A percentile compares a stretch with the other conserved stretches of the same genome.
Conservation (phyloP, 2,888 invertebrate species). For the Pollenia amentaria region DNA sequence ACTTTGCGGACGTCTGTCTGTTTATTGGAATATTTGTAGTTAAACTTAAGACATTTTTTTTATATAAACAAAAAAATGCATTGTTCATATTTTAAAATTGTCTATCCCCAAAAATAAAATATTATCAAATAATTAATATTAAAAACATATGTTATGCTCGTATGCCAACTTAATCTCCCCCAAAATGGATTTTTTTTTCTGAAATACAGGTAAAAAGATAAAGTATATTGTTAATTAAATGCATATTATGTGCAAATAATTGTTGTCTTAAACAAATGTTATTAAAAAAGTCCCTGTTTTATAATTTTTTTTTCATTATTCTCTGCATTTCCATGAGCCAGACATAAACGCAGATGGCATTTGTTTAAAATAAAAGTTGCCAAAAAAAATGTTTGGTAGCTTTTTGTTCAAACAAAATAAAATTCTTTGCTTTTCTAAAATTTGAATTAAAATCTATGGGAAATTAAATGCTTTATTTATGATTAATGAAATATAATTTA, state of each 20-base stretch:
- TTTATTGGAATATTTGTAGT: not conserved
- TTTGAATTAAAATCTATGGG: slow-evolving; percentile 11
- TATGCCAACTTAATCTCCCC: slow-evolving; percentile 29
- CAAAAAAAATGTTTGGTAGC: slow-evolving; percentile 34
- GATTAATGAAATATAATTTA: slow-evolving; percentile 38
- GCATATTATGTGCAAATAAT: slow-evolving; percentile 72
- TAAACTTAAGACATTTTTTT: slow-evolving; percentile 27
- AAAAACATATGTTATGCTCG: slow-evolving; percentile 61
- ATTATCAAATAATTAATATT: slow-evolving; percentile 34
- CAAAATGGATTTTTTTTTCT: slow-evolving; percentile 18
- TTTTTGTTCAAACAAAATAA: not conserved
- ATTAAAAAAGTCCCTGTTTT: slow-evolving; percentile 50
- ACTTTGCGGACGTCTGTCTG: slow-evolving; percentile 4
- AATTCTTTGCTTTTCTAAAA: slow-evolving; percentile 33
- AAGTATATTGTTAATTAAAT: slow-evolving; percentile 73
- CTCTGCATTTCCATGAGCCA: slow-evolving; percentile 31
- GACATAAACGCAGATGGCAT: slow-evolving; percentile 71
- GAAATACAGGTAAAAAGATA: slow-evolving; percentile 41
- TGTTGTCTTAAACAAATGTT: slow-evolving; percentile 69
- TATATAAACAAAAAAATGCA: slow-evolving; percentile 20
- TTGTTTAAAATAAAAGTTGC: slow-evolving; percentile 42
- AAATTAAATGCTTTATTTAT: slow-evolving; percentile 43
- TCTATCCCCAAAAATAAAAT: slow-evolving; percentile 5
- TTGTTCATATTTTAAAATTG: slow-evolving; percentile 19
- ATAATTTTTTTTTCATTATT: slow-evolving; percentile 10